Evolutionary conservation across 1,140 invertebrate genomes (phyloP), one percentile per base, ranked within the genome.

Genomic region (Chlorops oryzae): DNA sequence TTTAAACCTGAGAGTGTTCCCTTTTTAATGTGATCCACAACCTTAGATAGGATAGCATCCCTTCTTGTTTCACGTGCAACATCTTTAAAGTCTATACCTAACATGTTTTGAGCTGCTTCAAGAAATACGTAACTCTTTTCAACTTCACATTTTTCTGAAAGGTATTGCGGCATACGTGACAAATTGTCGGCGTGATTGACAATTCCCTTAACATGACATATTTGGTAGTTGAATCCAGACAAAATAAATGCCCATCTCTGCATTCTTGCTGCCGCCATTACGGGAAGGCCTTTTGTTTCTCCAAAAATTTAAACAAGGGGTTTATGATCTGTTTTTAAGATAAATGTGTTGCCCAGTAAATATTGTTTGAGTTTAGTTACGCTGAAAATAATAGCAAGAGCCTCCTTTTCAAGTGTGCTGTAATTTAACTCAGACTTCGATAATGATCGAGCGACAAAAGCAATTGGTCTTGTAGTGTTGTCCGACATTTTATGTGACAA

Each of bases 251-350:
- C 56, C 51, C 58, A 62, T 28, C 62, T 28, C 42, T 76, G 73
- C 17, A 66, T 42, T 23, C 59, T 44, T 42, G 46, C 51, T n/a
- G 54, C 52, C 12, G 59, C 55, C 42, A 57, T 51, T 17, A 35
- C 23, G 10, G 57, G 55, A 50, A 58, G 48, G 17, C 56, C 48
- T 45, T 59, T 62, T 56, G 62, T 27, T 32, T 47, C 42, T 9
- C 52, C 47, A 37, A 73, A 70, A 40, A 74, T 61, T 18, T 45
- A 35, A n/a, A 63, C 25, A 22, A 78, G 54, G 2, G 75, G 74
- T 40, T 73, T 69, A 50, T 78, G 74, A 48, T 79, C 75, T 5
- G 70, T 79, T 37, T 44, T 17, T 7, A 62, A 10, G 5, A 39
- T 55, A 45, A 58, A 57, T n/a, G 55, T 45, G 45, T 55, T 55